Conservation (phyloP, 2,113 vertebrate species). For the Oreochromis tanganicae region DNA sequence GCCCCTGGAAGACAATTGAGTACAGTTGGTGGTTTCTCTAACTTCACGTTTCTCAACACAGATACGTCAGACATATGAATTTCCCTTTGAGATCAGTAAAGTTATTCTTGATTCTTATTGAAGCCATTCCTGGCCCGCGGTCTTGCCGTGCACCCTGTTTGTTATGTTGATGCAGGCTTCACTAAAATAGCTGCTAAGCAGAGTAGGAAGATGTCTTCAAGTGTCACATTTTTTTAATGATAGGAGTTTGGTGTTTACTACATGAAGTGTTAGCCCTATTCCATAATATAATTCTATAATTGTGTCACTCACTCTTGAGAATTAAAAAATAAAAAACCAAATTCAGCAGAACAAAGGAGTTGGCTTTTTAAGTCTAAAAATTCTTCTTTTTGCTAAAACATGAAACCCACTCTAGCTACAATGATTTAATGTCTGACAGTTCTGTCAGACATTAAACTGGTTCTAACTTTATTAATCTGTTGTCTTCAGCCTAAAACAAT, state of each 20-base stretch:
- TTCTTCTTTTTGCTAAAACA: neutral
- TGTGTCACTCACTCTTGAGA: too few relatives aligned
- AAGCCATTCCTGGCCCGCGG: neutral
- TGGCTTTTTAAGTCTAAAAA: neutral
- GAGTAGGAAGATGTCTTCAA: neutral
- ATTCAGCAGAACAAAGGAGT: neutral
- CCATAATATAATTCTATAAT: too few relatives aligned
- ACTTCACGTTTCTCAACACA: neutral
- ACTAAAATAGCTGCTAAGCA: neutral
- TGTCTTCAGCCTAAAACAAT: neutral
- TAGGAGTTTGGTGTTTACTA: too few relatives aligned
- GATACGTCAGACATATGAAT: neutral
- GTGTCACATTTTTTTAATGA: neutral
- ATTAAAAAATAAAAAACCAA: neutral
- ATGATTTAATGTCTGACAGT: rapidly evolving
- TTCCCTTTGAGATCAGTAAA: neutral
- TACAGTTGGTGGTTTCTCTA: neutral
- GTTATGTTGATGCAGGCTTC: neutral
- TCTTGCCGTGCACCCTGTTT: neutral
- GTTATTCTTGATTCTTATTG: neutral
- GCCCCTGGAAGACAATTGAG: neutral
- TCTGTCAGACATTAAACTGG: neutral
- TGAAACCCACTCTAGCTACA: neutral
- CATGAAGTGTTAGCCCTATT: too few relatives aligned
- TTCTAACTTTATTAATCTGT: neutral